Percentiles rank a stretch among this genome's conserved stretches.
Conservation (phyloP, 2,888 invertebrate species). For the Rutpela maculata region DNA sequence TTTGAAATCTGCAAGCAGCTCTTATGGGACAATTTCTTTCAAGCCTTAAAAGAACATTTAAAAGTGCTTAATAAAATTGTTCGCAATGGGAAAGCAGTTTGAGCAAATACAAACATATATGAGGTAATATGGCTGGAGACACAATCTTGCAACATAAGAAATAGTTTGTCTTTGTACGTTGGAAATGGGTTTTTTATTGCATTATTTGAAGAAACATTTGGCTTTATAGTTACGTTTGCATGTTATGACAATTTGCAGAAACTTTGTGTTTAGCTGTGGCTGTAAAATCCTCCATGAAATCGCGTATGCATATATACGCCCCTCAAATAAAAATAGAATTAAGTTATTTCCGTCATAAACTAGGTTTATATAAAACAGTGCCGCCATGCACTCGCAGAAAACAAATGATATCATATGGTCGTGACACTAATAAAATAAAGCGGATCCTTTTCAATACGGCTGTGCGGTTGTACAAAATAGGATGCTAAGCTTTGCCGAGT, state of each 20-base stretch:
- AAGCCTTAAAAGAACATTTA: conserved; percentile 23
- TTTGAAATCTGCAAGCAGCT: conserved; percentile 6
- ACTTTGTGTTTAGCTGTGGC: conserved; percentile 45
- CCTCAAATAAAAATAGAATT: conserved; percentile 55
- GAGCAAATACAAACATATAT: conserved; percentile 33
- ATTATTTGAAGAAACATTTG: conserved; percentile 60
- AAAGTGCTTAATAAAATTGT: conserved; percentile 38
- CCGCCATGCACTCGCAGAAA: conserved; percentile 54
- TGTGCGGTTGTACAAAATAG: conserved; percentile 42
- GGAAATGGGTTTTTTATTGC: conserved; percentile 60
- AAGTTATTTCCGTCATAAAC: conserved; percentile 58
- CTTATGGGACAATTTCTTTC: neutral
- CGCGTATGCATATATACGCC: conserved; percentile 28
- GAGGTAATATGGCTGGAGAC: conserved; percentile 44
- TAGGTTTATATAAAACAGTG: conserved; percentile 62
- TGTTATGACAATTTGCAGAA: conserved; percentile 58
- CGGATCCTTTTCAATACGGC: conserved; percentile 36
- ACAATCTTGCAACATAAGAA: conserved; percentile 44
- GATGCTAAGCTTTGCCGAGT: conserved; percentile 52
- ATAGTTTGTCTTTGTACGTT: conserved; percentile 56
- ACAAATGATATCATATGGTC: conserved; percentile 64
- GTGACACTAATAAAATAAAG: conserved; percentile 57
- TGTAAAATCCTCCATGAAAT: conserved; percentile 39
- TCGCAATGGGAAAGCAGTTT: conserved; percentile 32
- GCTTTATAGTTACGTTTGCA: conserved; percentile 57